phyloP scores from a whole-genome alignment of 2,888 invertebrate species.

The Hyposoter didymator region DNA sequence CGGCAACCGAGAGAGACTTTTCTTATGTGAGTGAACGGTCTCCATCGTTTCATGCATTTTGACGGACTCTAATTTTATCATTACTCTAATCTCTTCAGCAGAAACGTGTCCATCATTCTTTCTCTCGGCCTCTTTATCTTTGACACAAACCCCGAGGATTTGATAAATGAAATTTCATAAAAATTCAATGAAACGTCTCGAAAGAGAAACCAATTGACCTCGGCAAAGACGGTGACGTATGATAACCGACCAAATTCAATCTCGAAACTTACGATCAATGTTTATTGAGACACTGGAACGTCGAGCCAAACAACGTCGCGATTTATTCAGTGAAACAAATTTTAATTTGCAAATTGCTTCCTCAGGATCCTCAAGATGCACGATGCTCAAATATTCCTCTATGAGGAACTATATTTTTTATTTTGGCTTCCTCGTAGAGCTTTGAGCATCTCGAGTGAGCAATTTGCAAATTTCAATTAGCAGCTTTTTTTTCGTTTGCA shows the following conservation, averaged over 20 bases:
- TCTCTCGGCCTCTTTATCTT: constrained; percentile 5
- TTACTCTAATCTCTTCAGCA: constrained; percentile 11
- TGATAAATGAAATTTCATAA: background rate
- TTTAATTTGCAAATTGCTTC: too few species aligned
- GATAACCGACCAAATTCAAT: background rate
- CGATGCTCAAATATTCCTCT: too few species aligned
- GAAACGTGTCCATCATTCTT: background rate
- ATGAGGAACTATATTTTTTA: too few species aligned
- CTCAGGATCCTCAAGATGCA: too few species aligned
- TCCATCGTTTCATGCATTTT: constrained; percentile 42
- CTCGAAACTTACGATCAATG: background rate
- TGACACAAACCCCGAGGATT: background rate
- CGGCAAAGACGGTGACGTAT: background rate
- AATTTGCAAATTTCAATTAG: too few species aligned
- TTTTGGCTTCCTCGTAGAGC: too few species aligned
- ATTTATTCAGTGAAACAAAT: background rate
- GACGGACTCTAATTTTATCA: background rate
- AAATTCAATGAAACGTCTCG: background rate
- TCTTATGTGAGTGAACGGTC: constrained; percentile 60
- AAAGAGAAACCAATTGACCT: background rate
- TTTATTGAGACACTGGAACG: background rate
- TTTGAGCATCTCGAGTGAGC: too few species aligned
- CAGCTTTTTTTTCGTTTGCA: too few species aligned
- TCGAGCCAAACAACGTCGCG: background rate
- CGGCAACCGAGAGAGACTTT: constrained; percentile 19